These are phyloP conservation scores for Isurus oxyrinchus DNA, from an alignment of 2,113 vertebrate species.

Conservation along the genomic window DNA sequence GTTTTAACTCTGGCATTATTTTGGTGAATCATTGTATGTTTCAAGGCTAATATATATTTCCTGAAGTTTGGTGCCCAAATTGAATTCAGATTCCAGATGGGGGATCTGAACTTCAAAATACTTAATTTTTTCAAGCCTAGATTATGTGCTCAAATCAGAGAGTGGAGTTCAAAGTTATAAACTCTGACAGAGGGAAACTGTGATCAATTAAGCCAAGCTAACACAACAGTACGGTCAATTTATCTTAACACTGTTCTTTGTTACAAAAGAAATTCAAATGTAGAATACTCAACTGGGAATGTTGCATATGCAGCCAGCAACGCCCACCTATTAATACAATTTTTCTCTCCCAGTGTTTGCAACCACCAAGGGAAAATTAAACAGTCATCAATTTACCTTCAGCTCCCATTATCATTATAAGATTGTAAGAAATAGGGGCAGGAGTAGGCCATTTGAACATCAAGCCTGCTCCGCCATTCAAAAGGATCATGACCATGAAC, in stretches of 20 bases:
- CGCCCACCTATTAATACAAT: neutral
- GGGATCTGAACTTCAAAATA: neutral
- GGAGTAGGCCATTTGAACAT: too few species aligned
- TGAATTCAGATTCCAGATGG: neutral
- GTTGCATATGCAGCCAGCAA: neutral
- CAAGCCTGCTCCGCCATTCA: too few species aligned
- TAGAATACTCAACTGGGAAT: neutral
- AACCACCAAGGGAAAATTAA: neutral
- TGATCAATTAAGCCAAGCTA: neutral
- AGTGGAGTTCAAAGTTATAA: neutral
- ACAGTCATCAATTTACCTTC: neutral
- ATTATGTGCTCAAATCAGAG: neutral
- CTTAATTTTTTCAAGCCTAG: too few species aligned
- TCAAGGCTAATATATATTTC: neutral
- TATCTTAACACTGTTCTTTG: neutral
- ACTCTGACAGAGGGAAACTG: neutral
- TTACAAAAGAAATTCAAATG: neutral
- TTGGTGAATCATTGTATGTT: neutral
- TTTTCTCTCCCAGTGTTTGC: neutral
- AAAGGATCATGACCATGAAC: too few species aligned
- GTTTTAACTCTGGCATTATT: neutral
- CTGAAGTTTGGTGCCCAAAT: neutral
- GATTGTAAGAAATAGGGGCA: too few species aligned
- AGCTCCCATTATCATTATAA: neutral
- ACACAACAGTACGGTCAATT: neutral